A percentile compares a stretch with the other conserved stretches of the same genome.
phyloP scores from a whole-genome alignment of 2,113 vertebrate species.

The Lepidothrix coronata region DNA sequence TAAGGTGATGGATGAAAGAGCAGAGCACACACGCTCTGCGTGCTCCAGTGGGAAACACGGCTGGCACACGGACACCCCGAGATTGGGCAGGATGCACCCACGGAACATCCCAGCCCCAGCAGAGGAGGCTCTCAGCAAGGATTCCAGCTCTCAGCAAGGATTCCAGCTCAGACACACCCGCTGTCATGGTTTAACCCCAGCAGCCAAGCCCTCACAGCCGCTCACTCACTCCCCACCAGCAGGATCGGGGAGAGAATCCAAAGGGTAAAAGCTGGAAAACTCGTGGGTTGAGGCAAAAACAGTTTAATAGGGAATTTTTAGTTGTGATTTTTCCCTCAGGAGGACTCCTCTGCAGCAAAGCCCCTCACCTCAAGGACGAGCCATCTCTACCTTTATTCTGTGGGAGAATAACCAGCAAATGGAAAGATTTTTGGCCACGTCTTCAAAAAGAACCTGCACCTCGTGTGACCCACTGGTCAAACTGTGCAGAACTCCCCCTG shows the following conservation, averaged over 20 bases:
- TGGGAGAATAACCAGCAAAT: not conserved
- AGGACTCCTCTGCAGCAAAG: not conserved
- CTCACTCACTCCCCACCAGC: not conserved
- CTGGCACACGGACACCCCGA: not conserved
- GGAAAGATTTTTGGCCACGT: not conserved
- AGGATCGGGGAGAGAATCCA: not conserved
- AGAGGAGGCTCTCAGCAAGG: not conserved
- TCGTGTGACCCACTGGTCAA: not conserved
- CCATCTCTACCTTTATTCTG: rapidly evolving
- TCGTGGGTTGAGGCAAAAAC: not conserved
- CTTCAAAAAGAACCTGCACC: not conserved
- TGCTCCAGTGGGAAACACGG: not conserved
- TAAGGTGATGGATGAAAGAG: not conserved
- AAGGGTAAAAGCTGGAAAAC: not conserved
- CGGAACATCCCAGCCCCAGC: not conserved
- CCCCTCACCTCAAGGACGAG: not conserved
- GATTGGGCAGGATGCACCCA: not conserved
- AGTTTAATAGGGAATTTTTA: not conserved
- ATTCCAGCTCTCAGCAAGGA: not conserved
- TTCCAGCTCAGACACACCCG: not conserved
- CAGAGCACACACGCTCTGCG: not conserved
- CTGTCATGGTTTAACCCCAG: not conserved
- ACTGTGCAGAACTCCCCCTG: not conserved
- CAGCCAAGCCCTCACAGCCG: not conserved
- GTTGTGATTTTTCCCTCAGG: not conserved